Base-by-base conservation (phyloP, 2,888 invertebrate species). In the Cecidostiba fungosa region DNA sequence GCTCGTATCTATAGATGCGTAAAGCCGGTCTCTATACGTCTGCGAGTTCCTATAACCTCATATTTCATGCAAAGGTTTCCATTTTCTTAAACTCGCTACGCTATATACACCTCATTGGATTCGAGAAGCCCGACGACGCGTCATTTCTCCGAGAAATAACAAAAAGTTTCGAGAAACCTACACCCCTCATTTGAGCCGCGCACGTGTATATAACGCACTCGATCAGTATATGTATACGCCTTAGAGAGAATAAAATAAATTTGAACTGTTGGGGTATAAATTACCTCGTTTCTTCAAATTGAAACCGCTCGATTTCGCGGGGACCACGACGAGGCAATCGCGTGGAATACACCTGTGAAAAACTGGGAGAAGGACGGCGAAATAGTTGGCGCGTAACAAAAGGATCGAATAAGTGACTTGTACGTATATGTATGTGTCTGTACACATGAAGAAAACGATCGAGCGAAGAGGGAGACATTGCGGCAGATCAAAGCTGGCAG, bases 21-120 rank as follows among this genome's bases (percentile, higher is more conserved):
- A 62, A 62, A n/a, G 23, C 10, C 62, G 23, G 23, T 2, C 62
- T 62, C 26, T 62, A 54, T n/a, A 50, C 62, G 62, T 23, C 62
- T 23, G 62, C 23, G 19, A 50, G 26, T 72, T 39, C 16, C 14
- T 32, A 70, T 29, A 39, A 32, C 72, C 39, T 72, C 32, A 32
- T 72, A 36, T 39, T 39, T 72, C 70, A n/a, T 70, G 70, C 70
- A n/a, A 70, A 36, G 70, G 36, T 70, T 36, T 36, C 39, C 6
- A 72, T 72, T 39, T 72, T 72, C 69, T 72, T 72, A 39, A 72
- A 36, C 39, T 72, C 39, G 36, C 39, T 0, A 36, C 1, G 72
- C 19, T 39, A 72, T 43, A 8, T 36, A 43, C 62, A 23, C 5
- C 26, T 62, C 62, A 62, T 62, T 62, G 62, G 62, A 12, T 23